phyloP scores from a whole-genome alignment of 1,140 invertebrate genomes.

The Drosophila lini region DNA sequence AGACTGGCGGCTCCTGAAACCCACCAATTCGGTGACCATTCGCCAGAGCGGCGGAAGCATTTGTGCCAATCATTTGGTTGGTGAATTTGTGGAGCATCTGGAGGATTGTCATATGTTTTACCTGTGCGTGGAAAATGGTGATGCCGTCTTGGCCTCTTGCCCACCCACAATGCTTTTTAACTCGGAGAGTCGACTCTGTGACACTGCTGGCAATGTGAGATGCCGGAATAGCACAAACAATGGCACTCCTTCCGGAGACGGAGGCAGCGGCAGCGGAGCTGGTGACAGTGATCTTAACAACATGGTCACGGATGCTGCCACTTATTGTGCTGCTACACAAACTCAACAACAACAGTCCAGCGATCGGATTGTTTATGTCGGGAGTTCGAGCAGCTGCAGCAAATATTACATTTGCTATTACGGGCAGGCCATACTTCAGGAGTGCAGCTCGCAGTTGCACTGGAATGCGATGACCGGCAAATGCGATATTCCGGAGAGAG shows the following conservation, averaged over 20 bases:
- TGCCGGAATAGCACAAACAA: conserved; percentile 48
- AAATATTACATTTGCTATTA: conserved; percentile 79
- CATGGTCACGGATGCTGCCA: conserved; percentile 58
- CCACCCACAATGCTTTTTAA: conserved; percentile 78
- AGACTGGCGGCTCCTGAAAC: conserved; percentile 41
- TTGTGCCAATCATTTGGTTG: conserved; percentile 61
- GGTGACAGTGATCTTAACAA: conserved; percentile 41
- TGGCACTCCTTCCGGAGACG: background rate
- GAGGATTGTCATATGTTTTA: conserved; percentile 73
- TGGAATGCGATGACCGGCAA: conserved; percentile 77
- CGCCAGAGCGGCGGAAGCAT: conserved; percentile 53
- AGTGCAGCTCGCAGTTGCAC: conserved; percentile 69
- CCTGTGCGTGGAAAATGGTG: conserved; percentile 71
- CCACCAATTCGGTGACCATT: conserved; percentile 72
- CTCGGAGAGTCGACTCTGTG: conserved; percentile 66
- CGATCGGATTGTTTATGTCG: conserved; percentile 69
- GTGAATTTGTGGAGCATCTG: conserved; percentile 70
- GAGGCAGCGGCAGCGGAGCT: background rate
- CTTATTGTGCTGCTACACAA: conserved; percentile 56
- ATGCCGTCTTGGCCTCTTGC: conserved; percentile 70
- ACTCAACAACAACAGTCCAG: conserved; percentile 21
- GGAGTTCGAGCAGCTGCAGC: conserved; percentile 65
- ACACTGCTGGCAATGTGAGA: conserved; percentile 60
- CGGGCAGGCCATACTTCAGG: conserved; percentile 73
- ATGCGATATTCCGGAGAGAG: conserved; percentile 70